Percentiles rank a stretch among this genome's conserved stretches.
phyloP scores from a whole-genome alignment of 2,797 vertebrate genomes.

The Acridotheres tristis region DNA sequence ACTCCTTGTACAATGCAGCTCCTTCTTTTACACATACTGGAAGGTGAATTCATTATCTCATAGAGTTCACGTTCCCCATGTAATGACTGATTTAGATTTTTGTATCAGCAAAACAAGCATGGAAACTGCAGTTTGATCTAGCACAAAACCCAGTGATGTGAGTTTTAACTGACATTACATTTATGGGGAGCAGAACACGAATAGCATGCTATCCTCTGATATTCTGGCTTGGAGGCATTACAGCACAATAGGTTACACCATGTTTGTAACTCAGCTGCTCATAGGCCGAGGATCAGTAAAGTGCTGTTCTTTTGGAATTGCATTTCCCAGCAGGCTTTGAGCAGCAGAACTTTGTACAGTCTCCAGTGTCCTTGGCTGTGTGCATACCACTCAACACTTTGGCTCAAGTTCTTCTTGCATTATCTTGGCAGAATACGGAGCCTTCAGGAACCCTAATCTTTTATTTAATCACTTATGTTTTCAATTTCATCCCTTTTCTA shows the following conservation, averaged over 20 bases:
- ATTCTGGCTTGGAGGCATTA: not conserved
- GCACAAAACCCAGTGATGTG: not conserved
- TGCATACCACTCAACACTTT: not conserved
- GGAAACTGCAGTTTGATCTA: not conserved
- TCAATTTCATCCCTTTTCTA: slow-evolving; percentile 7
- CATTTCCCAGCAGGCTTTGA: not conserved
- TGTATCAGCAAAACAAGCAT: not conserved
- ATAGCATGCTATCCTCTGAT: not conserved
- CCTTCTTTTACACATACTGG: not conserved
- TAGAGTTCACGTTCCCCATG: not conserved
- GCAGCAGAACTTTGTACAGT: not conserved
- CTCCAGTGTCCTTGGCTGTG: not conserved
- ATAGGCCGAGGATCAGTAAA: not conserved
- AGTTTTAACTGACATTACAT: not conserved
- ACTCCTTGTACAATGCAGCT: not conserved
- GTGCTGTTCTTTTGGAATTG: not conserved
- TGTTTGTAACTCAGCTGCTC: not conserved
- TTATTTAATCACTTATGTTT: slow-evolving; percentile 55
- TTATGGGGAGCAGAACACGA: not conserved
- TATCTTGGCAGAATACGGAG: not conserved
- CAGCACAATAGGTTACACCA: not conserved
- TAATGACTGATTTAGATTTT: not conserved
- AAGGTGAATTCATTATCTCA: not conserved
- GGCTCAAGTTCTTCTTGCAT: not conserved
- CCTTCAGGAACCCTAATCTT: slow-evolving; percentile 14